Base-by-base conservation (phyloP, 2,113 vertebrate species). In the Litocranius walleri region DNA sequence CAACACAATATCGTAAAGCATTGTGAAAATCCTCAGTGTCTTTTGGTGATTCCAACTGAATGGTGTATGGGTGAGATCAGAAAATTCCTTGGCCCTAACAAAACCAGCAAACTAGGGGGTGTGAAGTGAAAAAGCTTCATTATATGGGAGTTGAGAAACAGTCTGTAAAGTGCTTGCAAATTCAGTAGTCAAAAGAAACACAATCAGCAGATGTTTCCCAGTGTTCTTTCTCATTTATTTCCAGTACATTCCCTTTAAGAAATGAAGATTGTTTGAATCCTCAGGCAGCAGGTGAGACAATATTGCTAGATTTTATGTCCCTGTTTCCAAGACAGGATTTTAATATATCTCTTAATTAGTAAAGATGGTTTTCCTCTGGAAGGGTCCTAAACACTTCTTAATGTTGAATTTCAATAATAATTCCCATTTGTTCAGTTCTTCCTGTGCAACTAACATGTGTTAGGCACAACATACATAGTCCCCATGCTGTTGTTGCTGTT, bases 271-370 rank as follows among this genome's bases (percentile, higher is more conserved):
- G 16, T 27, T 80, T 84, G 36, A 71, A 85, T 61, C n/a, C n/a
- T 56, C 21, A 87, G 71, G 29, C 13, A 95, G 57, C 61, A 91
- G 15, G 52, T 10, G 67, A 83, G 61, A 25, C 85, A 94, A 14
- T 5, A 64, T 15, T 67, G 19, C 43, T 29, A 33, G 1, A 9
- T 77, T 59, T 29, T 88, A 56, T 96, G 36, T 3, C 54, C 61
- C 15, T 61, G n/a, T 93, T 52, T 81, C 64, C 45, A 77, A 92
- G 11, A n/a, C 14, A 91, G 36, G n/a, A 40, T 93, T 96, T 91
- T 59, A 82, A 84, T 40, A 56, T 48, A 78, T 77, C 23, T 50
- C 43, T 92, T 93, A 43, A 61, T 93, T 89, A 95, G n/a, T 33
- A 78, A 93, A 82, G 43, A 64, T 7, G 21, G 12, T 78, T 45